Evolutionary conservation across 2,797 vertebrate genomes (phyloP), one percentile per base, ranked within the genome.

Genomic region (Scolopax bukidnonensis): DNA sequence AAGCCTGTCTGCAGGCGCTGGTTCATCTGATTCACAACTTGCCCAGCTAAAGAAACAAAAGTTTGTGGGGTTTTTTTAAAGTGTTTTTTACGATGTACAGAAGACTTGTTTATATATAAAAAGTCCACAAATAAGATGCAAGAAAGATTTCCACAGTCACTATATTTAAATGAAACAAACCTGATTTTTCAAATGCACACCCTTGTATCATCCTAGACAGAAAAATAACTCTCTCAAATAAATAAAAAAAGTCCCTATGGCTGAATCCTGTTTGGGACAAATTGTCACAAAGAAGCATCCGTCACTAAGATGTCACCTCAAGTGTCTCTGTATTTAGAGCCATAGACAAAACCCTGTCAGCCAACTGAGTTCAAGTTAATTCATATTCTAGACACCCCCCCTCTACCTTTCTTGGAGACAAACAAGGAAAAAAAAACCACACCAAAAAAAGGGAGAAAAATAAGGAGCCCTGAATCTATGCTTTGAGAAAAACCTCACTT

Each of bases 11-110:
- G 99, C 77, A 99, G 94, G 61, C 98, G 98, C 98, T 99, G 99
- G 94, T 99, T 99, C 99, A 99, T 99, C 98, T 99, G 99, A 97
- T 99, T 99, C 95, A 99, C 99, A 85, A 99, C 98, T 88, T 99
- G 99, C n/a, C 99, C 99, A 83, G 98, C 99, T 99, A 87, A 48
- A 93, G 71, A 79, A 91, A 80, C 38, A 76, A 64, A 47, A 47
- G 45, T 47, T 47, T 23, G 45, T 47, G 45, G 45, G 45, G 6
- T 23, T 57, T 19, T 28, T 36, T 60, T 50, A 50, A 16, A 84
- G 18, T 38, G 64, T 48, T 89, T 79, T 7, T 17, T 73, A 73
- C 33, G 36, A n/a, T 0, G 4, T 30, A 64, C 27, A 75, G 12
- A 86, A 81, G 12, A 23, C 3, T 43, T 30, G 8, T 1, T 27